Evolutionary conservation across 2,888 invertebrate genomes (phyloP).

Genomic region (Bombyx huttoni): DNA sequence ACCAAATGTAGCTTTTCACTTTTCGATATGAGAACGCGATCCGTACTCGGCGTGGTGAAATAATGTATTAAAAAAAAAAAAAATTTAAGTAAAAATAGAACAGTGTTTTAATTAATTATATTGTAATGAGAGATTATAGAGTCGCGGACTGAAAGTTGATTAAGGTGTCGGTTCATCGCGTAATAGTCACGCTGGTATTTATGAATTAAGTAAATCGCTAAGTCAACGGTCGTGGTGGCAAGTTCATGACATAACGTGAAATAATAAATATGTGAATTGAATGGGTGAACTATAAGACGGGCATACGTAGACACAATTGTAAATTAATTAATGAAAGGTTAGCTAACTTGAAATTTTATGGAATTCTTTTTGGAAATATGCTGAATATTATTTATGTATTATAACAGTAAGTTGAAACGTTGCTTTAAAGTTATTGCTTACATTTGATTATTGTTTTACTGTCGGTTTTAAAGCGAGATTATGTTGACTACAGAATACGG

Average conservation of each 20-base stretch:
- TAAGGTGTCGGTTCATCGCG: background rate
- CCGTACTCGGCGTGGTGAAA: too few relatives aligned
- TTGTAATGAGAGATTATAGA: background rate
- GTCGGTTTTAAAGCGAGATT: conserved; percentile 54
- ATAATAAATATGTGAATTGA: conserved; percentile 20
- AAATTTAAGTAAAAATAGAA: too few relatives aligned
- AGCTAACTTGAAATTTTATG: conserved; percentile 68
- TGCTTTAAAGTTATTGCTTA: conserved; percentile 68
- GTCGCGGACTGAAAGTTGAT: conserved; percentile 1
- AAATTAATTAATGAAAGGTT: conserved; percentile 42
- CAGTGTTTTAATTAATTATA: too few relatives aligned
- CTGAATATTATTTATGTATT: conserved; percentile 71
- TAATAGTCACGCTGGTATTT: too few relatives aligned
- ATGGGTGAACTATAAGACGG: conserved; percentile 36
- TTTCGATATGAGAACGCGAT: too few relatives aligned
- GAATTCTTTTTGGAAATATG: conserved; percentile 38
- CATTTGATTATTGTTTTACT: conserved; percentile 58
- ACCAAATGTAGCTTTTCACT: too few relatives aligned
- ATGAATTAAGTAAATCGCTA: background rate
- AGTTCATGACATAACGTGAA: conserved; percentile 3
- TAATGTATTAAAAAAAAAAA: too few relatives aligned
- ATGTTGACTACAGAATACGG: conserved; percentile 51
- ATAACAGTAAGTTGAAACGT: conserved; percentile 65
- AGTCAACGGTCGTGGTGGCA: background rate
- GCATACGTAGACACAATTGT: conserved; percentile 54